Base-by-base conservation (phyloP, 1,140 invertebrate genomes). In the Aphelenchoides avenae region DNA sequence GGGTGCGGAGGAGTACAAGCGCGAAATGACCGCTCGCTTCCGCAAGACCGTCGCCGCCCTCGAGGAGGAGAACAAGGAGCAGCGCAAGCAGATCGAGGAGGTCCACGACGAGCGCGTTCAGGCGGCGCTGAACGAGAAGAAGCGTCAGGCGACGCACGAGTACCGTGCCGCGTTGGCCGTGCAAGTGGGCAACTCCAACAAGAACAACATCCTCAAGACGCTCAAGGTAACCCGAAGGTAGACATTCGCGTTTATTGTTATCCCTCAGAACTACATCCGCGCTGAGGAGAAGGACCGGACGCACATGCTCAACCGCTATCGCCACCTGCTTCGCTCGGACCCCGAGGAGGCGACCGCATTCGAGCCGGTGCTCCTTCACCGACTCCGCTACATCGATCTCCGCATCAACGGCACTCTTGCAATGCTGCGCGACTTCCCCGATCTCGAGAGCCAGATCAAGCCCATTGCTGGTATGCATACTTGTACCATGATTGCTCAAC, bases 51-150 rank as follows among this genome's bases (percentile, higher is more conserved):
- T 91, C 66, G 86, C 93, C 77, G 86, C 90, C 37, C 82, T 96
- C 51, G 92, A 98, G 80, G 89, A 94, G 51, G 92, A 95, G 81
- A 90, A 89, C 42, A 86, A 88, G 37, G 89, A 90, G 29, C 91
- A 96, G 78, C 93, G 94, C 77, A 87, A 91, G 70, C 89, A 97
- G 71, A 81, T 99, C 57, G 87, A 91, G 29, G 89, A 89, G 9
- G 87, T 97, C 80, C 94, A 99, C 76, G 91, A 96, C 75, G 92
- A 98, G 71, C 84, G 92, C 37, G 90, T 97, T 15, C 84, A 83
- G 68, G 88, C 89, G 11, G 86, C 89, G 73, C 87, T 97, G 60
- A 96, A 96, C 68, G 89, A 92, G 75, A 86, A 89, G 58, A 95
- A 97, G 78, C 89, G 93, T 66, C 87, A 91, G 66, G 71, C 73